Conservation (phyloP, 37 sponge, comb jelly and placozoan genomes). For the Oscarella lobularis region DNA sequence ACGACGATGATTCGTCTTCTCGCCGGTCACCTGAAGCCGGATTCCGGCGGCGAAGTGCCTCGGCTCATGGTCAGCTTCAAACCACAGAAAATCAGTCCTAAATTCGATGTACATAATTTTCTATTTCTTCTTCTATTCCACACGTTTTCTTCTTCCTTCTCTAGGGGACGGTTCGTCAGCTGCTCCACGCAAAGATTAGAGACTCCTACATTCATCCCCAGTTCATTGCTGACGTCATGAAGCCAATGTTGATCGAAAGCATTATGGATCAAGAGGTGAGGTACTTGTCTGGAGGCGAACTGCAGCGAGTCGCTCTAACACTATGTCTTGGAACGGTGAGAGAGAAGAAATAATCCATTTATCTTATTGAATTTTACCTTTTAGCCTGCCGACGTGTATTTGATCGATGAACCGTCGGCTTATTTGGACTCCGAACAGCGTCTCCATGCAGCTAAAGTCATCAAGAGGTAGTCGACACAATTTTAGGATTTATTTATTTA, state of each 20-base stretch:
- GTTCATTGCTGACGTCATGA: conserved; percentile 93
- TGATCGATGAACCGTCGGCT: conserved; percentile 98
- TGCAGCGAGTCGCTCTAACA: conserved; percentile 90
- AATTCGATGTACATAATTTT: conserved; percentile 27
- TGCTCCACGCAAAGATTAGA: conserved; percentile 90
- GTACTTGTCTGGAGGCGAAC: conserved; percentile 94
- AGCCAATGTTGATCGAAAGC: conserved; percentile 73
- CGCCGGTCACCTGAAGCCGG: conserved; percentile 91
- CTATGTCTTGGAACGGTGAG: conserved; percentile 81
- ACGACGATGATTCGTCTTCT: conserved; percentile 96
- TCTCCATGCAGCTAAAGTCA: conserved; percentile 88
- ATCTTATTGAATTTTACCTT: background rate
- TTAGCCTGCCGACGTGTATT: conserved; percentile 94
- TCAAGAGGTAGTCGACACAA: conserved; percentile 57
- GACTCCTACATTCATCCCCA: conserved; percentile 97
- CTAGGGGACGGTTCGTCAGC: conserved; percentile 80
- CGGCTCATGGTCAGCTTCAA: conserved; percentile 91
- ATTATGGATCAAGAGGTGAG: conserved; percentile 86
- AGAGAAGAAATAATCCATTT: background rate
- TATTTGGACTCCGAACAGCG: conserved; percentile 98
- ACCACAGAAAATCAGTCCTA: conserved; percentile 99
- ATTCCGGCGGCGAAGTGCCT: conserved; percentile 76
- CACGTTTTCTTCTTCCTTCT: background rate
- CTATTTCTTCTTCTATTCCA: background rate
- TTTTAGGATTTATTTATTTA: background rate